Evolutionary conservation across 1,140 invertebrate species (phyloP).

Genomic region (Apis florea): DNA sequence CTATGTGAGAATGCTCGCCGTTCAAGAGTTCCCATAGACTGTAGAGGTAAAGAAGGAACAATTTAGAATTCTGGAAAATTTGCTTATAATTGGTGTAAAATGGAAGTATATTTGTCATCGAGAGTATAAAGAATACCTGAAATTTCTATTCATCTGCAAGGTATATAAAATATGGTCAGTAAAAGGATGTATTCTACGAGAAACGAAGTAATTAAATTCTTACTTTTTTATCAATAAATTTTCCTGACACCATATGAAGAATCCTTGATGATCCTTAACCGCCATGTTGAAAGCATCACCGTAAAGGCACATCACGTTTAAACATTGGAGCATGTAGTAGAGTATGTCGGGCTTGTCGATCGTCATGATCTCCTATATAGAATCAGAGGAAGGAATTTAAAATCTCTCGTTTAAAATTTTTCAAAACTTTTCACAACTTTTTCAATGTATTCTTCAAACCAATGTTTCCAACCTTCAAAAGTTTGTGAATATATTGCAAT

Average conservation of each 20-base stretch:
- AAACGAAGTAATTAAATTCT: constrained; percentile 58
- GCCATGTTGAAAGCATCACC: constrained; percentile 95
- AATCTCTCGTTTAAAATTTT: background rate
- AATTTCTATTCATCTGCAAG: background rate
- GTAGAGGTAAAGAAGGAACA: constrained; percentile 56
- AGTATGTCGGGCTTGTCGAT: constrained; percentile 95
- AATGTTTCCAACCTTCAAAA: constrained; percentile 86
- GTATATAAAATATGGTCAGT: background rate
- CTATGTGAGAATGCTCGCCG: constrained; percentile 95
- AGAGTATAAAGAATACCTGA: background rate
- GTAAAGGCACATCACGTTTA: constrained; percentile 95
- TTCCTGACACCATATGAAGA: constrained; percentile 98
- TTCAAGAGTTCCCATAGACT: constrained; percentile 97
- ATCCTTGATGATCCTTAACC: constrained; percentile 94
- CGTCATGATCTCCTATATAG: constrained; percentile 87
- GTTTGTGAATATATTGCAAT: constrained; percentile 94
- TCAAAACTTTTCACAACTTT: background rate
- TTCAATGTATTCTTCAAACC: background rate
- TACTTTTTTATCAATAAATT: constrained; percentile 97
- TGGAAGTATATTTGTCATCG: background rate
- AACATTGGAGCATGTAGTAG: constrained; percentile 95
- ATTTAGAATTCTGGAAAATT: background rate
- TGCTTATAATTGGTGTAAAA: background rate
- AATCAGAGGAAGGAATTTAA: background rate
- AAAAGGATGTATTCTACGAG: background rate